Conservation (phyloP, 2,113 vertebrate genomes). For the Ailurus styani region DNA sequence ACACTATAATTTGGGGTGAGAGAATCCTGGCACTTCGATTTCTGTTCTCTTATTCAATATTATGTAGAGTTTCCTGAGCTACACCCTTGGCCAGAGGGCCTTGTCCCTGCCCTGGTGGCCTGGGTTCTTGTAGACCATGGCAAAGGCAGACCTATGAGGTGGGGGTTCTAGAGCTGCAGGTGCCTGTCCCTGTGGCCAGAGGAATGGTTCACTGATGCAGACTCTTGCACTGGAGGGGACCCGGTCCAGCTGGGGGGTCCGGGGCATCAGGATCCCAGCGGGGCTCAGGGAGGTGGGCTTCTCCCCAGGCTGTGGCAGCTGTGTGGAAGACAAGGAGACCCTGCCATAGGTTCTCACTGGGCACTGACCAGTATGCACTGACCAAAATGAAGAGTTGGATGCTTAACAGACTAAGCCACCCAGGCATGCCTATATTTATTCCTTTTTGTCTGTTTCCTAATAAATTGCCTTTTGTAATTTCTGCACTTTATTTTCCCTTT, state of each 20-base stretch:
- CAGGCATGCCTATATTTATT: background rate
- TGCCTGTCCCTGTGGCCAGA: background rate
- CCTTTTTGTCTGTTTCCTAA: background rate
- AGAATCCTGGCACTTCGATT: background rate
- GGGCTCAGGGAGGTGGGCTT: background rate
- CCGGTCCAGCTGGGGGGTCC: background rate
- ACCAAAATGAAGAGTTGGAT: background rate
- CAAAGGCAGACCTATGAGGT: background rate
- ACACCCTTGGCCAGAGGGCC: background rate
- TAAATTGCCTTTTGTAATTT: background rate
- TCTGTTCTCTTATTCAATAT: background rate
- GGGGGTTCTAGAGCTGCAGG: background rate
- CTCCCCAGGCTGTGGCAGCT: background rate
- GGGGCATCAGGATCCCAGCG: rapidly evolving
- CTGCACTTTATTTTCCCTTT: background rate
- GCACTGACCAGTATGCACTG: background rate
- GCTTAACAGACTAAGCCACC: background rate
- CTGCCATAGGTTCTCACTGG: background rate
- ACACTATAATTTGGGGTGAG: background rate
- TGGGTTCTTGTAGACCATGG: background rate
- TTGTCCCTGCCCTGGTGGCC: background rate
- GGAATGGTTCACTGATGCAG: background rate
- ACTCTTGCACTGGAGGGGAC: background rate
- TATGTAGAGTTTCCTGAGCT: background rate
- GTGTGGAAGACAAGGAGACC: background rate